A percentile compares a stretch with the other conserved stretches of the same genome.
phyloP scores from a whole-genome alignment of 1,140 invertebrate species.

The Ctenoplectra terminalis region DNA sequence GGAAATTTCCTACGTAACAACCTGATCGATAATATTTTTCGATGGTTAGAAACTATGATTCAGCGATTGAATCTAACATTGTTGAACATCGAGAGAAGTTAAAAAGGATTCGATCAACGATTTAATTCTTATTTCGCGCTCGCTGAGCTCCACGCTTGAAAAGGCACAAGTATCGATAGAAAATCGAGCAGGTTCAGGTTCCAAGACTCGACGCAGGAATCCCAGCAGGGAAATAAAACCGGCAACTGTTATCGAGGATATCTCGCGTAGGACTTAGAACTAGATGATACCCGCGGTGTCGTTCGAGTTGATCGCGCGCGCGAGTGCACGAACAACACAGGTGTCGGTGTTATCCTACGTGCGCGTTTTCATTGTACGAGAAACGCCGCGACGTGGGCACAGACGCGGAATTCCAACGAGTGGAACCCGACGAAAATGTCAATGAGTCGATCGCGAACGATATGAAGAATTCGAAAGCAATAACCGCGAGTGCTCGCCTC shows the following conservation, averaged over 20 bases:
- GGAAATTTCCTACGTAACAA: no score
- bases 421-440: conserved; percentile 69
- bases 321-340: conserved; percentile 14
- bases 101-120: no score
- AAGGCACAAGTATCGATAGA: no score
- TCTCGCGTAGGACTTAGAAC: background rate
- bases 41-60: no score
- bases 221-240: background rate
- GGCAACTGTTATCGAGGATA: background rate
- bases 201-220: background rate
- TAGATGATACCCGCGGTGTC: conserved; percentile 11
- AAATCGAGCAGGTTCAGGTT: no score
- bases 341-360: conserved; percentile 48
- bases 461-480: conserved; percentile 67
- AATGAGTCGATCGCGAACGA: conserved; percentile 67
- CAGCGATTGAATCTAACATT: no score
- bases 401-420: conserved; percentile 69
- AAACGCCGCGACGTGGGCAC: conserved; percentile 63
- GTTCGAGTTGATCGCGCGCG: background rate
- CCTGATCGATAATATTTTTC: no score
- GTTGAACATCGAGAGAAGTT: no score
- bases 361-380: conserved; percentile 62
- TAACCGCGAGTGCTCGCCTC: conserved; percentile 50
- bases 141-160: no score
- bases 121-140: no score